Base-by-base conservation (phyloP, 2,888 invertebrate species). In the Chydorus sphaericus region DNA sequence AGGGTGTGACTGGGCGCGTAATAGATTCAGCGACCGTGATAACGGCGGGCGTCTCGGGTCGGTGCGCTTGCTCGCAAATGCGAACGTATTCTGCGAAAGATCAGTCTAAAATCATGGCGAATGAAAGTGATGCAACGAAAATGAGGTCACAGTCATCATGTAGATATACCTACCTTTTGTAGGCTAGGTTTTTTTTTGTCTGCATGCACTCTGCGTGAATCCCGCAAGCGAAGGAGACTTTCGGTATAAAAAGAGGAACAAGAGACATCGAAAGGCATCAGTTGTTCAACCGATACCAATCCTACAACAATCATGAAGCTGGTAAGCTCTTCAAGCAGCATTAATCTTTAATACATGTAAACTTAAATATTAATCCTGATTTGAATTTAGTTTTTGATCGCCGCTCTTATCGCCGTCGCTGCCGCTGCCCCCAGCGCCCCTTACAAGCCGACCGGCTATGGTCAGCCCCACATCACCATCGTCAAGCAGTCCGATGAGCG, bases 401-500 rank as follows among this genome's bases (percentile, higher is more conserved):
- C 48, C 23, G 55, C 55, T 20, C 29, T 55, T 4, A 10, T 55
- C 30, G 48, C 55, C 28, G 55, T 55, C 3, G 55, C 30, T n/a
- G 37, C 39, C 28, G 54, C 54, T 39, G 38, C 38, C 14, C 39
- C 44, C 20, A 28, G 26, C 49, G 28, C 20, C 49, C 10, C 10
- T 10, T 48, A 48, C 28, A 48, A 48, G 26, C 10, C 26, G 5
- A 26, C 18, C 20, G 49, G 28, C 20, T 18, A 52, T 20, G 26
- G 23, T 7, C 33, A 53, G 14, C 7, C 53, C 6, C 36, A 20
- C 16, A 44, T 54, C 16, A 28, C 48, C 18, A 54, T 54, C 20
- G 29, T 48, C 14, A 54, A 26, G 30, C 54, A 54, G 11, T 44
- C 39, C 7, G 44, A 54, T 30, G 54, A 30, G 14, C 29, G 39